Evolutionary conservation across 2,797 vertebrate genomes (phyloP).

Genomic region (Brotula barbata): DNA sequence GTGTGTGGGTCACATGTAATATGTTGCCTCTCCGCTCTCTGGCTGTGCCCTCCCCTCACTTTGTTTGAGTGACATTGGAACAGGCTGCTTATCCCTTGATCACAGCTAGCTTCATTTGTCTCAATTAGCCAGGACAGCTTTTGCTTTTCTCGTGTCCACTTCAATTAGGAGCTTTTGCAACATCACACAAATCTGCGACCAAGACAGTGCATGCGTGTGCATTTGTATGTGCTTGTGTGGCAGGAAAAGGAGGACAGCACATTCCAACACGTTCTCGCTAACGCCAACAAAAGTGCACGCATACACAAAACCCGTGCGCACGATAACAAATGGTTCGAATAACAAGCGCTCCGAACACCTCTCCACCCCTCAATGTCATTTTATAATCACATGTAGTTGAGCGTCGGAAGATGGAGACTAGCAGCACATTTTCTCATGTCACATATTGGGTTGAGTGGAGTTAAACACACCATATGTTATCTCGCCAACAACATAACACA

Average conservation of each 20-base stretch:
- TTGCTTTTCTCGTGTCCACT: constrained; percentile 73
- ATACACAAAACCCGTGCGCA: neutral
- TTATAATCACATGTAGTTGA: constrained; percentile 2
- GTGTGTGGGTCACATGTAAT: constrained; percentile 37
- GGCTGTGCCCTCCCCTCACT: constrained; percentile 23
- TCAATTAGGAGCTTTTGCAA: constrained; percentile 60
- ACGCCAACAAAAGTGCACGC: neutral
- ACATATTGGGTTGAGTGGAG: constrained; percentile 33
- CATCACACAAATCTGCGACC: constrained; percentile 36
- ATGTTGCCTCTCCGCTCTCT: constrained; percentile 16
- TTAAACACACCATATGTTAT: constrained; percentile 48
- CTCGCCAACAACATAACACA: constrained; percentile 27
- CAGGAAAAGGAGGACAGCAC: too few relatives aligned
- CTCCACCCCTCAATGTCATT: neutral
- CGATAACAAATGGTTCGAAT: neutral
- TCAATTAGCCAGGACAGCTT: constrained; percentile 77
- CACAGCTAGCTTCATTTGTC: constrained; percentile 75
- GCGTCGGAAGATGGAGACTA: neutral
- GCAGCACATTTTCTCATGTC: constrained; percentile 38
- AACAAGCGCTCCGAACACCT: neutral
- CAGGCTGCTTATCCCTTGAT: constrained; percentile 70
- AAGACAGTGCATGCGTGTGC: constrained; percentile 15
- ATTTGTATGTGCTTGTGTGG: constrained; percentile 6
- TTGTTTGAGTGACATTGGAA: constrained; percentile 69
- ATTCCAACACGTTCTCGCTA: neutral